Evolutionary conservation across 1,140 invertebrate genomes (phyloP).

Genomic region (Holotrichia oblita): DNA sequence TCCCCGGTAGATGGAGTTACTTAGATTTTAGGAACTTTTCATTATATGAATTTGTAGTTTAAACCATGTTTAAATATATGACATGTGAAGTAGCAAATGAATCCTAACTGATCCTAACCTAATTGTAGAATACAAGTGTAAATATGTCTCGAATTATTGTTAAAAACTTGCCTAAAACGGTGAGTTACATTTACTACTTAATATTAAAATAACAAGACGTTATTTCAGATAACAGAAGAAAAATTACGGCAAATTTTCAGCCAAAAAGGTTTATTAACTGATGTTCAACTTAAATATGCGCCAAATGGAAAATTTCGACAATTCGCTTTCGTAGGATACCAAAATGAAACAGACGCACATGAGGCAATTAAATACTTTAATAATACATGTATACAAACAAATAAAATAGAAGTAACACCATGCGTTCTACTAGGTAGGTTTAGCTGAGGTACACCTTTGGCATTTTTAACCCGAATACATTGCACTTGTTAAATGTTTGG

Average conservation of each 20-base stretch:
- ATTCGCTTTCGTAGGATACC: constrained; percentile 93
- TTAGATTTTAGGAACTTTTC: no score
- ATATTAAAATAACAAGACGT: constrained; percentile 37
- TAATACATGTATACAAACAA: constrained; percentile 84
- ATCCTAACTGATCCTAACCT: no score
- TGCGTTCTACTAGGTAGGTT: constrained; percentile 75
- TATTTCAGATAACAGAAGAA: constrained; percentile 78
- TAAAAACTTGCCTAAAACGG: constrained; percentile 82
- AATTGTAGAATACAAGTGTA: no score
- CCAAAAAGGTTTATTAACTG: constrained; percentile 85
- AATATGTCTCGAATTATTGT: constrained; percentile 84
- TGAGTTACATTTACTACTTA: constrained; percentile 58
- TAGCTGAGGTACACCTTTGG: no score
- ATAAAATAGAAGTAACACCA: constrained; percentile 80
- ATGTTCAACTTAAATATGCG: constrained; percentile 91
- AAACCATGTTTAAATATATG: no score
- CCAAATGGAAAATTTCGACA: constrained; percentile 89
- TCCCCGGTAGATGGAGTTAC: no score
- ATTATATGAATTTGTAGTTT: no score
- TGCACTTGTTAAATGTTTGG: no score
- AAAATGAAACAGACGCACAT: constrained; percentile 79
- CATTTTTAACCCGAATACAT: no score
- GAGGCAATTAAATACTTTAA: no score
- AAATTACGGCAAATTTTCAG: constrained; percentile 81
- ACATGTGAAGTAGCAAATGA: no score